Evolutionary conservation across 2,888 invertebrate genomes (phyloP), one percentile per base, ranked within the genome.

Genomic region (Tipula lateralis): DNA sequence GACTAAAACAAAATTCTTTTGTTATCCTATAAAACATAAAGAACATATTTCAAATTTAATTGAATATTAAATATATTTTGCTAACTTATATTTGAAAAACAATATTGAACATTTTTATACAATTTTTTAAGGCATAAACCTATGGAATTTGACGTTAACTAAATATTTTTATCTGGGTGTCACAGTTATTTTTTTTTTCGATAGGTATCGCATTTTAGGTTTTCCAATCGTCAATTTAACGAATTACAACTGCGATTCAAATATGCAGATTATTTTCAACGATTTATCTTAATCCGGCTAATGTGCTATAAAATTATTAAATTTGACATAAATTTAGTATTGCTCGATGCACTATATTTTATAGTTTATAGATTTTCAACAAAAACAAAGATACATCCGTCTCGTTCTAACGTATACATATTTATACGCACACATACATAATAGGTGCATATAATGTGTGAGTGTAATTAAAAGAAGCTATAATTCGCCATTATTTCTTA

Each of bases 401-500:
- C 66, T 66, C 66, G 19, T 66, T 66, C 66, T 19, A 24, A 66
- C 24, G 2, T 66, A 6, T 50, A 19, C 19, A 19, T 50, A 39
- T 39, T 39, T 32, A 13, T 39, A 39, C 39, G 12, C 39, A 39
- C 9, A n/a, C n/a, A 39, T 39, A 39, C 39, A 39, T 3, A 39
- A 39, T 39, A 12, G 9, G 50, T 16, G 0, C 5, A 19, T 50
- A 19, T 6, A 19, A 13, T 39, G 9, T 16, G 66, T 66, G 66
- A 24, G 24, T 24, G 66, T n/a, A 82, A 82, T 82, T 30, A 29
- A 32, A 82, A 82, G 30, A 82, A 82, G 82, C 82, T 82, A 32
- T 82, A 82, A 30, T 82, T 82, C 82, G 82, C 82, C 82, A 82
- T 82, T 82, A 82, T 82, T 82, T 82, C 82, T 82, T 82, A 82